Conservation (phyloP, 2,113 vertebrate species). For the Quiscalus mexicanus region DNA sequence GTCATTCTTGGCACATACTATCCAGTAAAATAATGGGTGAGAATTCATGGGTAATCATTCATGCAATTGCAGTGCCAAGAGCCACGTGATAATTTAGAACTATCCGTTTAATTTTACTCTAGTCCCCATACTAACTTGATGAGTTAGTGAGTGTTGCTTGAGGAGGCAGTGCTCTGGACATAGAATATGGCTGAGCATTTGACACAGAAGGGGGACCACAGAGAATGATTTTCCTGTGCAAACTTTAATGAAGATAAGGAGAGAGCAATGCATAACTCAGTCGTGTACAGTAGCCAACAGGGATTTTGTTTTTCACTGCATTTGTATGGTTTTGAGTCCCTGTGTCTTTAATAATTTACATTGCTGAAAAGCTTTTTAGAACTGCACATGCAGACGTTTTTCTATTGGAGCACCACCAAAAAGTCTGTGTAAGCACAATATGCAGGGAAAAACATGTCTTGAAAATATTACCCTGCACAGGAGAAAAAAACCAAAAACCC, state of each 20-base stretch:
- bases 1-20: neutral
- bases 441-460: slow-evolving; percentile 23
- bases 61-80: neutral
- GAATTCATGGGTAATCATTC: neutral
- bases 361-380: slow-evolving; percentile 59
- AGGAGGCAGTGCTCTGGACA: neutral
- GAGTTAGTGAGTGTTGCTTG: neutral
- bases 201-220: neutral
- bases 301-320: slow-evolving; percentile 18
- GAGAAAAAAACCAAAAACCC: neutral
- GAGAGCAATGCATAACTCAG: neutral
- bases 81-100: neutral
- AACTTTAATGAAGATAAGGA: slow-evolving; percentile 14
- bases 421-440: slow-evolving; percentile 63
- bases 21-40: neutral
- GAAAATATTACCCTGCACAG: slow-evolving; percentile 37
- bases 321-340: slow-evolving; percentile 22
- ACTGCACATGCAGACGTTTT: slow-evolving; percentile 38
- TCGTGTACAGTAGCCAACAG: slow-evolving; percentile 16
- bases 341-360: slow-evolving; percentile 61
- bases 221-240: neutral
- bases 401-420: slow-evolving; percentile 41
- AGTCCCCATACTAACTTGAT: neutral
- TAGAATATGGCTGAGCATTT: neutral
- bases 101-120: neutral